phyloP scores from a whole-genome alignment of 2,113 vertebrate genomes.

The Elachura formosa region DNA sequence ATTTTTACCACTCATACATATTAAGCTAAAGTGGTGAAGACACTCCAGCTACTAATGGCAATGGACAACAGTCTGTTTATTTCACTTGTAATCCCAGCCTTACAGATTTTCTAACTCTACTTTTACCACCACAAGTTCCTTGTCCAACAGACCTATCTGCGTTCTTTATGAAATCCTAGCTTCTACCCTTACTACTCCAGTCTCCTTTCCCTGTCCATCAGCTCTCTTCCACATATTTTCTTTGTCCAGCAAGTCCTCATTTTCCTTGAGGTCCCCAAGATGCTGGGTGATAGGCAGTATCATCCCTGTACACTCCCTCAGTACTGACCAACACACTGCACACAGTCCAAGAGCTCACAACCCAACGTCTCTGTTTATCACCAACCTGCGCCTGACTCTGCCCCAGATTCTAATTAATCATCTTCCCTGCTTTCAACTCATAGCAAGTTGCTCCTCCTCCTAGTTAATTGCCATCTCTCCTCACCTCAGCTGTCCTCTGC shows the following conservation, averaged over 20 bases:
- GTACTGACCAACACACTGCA: background rate
- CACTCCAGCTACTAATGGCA: background rate
- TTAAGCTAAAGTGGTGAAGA: background rate
- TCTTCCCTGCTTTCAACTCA: background rate
- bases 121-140: background rate
- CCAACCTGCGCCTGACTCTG: background rate
- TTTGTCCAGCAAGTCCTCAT: background rate
- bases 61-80: background rate
- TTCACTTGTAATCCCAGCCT: background rate
- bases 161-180: background rate
- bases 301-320: background rate
- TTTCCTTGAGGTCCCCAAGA: background rate
- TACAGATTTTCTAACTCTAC: background rate
- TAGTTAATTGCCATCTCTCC: background rate
- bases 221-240: accelerated
- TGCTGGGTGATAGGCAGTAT: background rate
- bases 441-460: background rate
- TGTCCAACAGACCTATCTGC: background rate
- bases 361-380: background rate
- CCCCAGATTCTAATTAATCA: background rate
- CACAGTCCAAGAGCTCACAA: background rate
- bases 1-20: background rate
- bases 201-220: background rate
- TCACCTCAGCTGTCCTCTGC: background rate
- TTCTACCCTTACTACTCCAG: background rate